phyloP scores from a whole-genome alignment of 2,113 vertebrate species.

The Ellobius talpinus region DNA sequence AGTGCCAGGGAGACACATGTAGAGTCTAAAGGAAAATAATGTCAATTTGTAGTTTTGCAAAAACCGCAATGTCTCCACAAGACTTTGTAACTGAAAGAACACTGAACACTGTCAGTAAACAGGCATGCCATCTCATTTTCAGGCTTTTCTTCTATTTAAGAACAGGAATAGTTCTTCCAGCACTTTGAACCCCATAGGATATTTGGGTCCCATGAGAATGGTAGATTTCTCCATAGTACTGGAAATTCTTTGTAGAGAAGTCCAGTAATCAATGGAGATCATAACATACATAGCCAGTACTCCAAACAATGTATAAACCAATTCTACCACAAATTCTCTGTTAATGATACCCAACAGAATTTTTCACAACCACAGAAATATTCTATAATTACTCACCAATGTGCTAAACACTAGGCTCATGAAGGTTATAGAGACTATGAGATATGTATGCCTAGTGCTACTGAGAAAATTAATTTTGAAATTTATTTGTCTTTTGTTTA shows the following conservation, averaged over 20 bases:
- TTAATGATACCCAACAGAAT: not conserved
- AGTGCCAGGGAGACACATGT: not conserved
- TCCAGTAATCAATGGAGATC: slow-evolving; percentile 12
- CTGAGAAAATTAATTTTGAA: not conserved
- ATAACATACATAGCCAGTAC: slow-evolving; percentile 14
- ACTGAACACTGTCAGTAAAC: not conserved
- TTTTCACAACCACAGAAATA: not conserved
- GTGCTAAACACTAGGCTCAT: not conserved
- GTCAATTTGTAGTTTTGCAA: slow-evolving; percentile 23
- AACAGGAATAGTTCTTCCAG: not conserved
- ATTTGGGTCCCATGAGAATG: not conserved
- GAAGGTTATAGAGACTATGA: not conserved
- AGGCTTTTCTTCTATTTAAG: not conserved
- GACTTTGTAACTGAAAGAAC: not conserved
- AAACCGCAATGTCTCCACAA: slow-evolving; percentile 41
- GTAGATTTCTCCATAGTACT: not conserved
- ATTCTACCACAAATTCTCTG: slow-evolving; percentile 9
- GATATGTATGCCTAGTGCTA: not conserved
- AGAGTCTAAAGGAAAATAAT: slow-evolving; percentile 16
- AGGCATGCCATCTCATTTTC: not conserved
- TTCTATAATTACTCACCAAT: not conserved
- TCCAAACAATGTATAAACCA: slow-evolving; percentile 15
- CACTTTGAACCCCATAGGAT: slow-evolving; percentile 18
- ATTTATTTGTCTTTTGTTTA: slow-evolving; percentile 38
- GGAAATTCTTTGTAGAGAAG: slow-evolving; percentile 47